Conservation (phyloP, 2,888 invertebrate species). For the Drosophila seclusa region DNA sequence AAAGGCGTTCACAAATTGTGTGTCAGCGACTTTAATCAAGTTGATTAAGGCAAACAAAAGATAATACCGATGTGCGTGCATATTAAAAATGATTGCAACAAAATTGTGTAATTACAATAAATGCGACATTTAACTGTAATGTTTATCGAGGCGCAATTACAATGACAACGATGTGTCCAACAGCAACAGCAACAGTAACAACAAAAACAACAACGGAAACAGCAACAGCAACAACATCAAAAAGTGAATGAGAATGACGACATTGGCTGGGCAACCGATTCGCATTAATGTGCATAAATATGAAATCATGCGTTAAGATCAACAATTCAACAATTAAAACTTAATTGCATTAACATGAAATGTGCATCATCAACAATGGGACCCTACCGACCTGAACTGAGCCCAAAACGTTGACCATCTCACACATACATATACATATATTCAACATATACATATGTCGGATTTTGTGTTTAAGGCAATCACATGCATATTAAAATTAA, state of each 20-base stretch:
- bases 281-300: conserved; percentile 80
- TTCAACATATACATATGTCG: not conserved
- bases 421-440: not conserved
- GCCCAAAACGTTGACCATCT: conserved; percentile 13
- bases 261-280: conserved; percentile 50
- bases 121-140: conserved; percentile 80
- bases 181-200: conserved; percentile 16
- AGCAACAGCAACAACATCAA: conserved; percentile 7
- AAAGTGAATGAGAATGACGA: conserved; percentile 28
- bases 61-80: conserved; percentile 42
- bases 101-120: conserved; percentile 76
- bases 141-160: conserved; percentile 78
- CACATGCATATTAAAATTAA: conserved; percentile 32
- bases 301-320: conserved; percentile 82
- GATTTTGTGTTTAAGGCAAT: conserved; percentile 39
- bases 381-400: conserved; percentile 3
- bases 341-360: conserved; percentile 81
- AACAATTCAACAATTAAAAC: conserved; percentile 81
- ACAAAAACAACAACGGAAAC: not conserved
- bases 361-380: conserved; percentile 76
- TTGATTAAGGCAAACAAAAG: conserved; percentile 58
- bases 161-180: conserved; percentile 66
- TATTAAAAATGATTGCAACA: conserved; percentile 56
- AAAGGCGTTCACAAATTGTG: conserved; percentile 40
- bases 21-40: conserved; percentile 57